Percentiles rank a stretch among this genome's conserved stretches.
Conservation (phyloP, 1,140 invertebrate genomes). For the Heterodera carotae region DNA sequence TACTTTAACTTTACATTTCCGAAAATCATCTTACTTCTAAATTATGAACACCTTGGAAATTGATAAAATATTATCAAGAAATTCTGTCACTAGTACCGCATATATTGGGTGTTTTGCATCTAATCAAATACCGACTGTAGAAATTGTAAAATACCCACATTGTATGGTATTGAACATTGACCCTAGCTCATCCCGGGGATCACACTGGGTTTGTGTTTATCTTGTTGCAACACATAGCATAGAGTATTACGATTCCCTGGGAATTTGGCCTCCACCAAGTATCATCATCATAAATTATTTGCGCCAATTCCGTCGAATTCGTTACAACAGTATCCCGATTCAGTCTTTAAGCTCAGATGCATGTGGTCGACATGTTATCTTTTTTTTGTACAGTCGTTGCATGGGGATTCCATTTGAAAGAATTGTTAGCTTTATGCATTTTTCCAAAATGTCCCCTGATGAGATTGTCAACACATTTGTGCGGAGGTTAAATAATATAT, state of each 20-base stretch:
- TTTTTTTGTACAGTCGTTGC: constrained; percentile 9
- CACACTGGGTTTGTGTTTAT: not conserved
- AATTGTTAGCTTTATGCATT: not conserved
- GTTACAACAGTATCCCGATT: not conserved
- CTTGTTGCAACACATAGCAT: not conserved
- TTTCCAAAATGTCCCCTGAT: not conserved
- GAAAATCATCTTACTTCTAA: not conserved
- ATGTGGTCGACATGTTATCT: constrained; percentile 8
- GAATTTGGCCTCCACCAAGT: not conserved
- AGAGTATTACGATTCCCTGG: constrained; percentile 14
- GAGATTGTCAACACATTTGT: not conserved
- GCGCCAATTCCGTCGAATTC: not conserved
- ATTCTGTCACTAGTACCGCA: not conserved
- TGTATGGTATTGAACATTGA: constrained; percentile 14
- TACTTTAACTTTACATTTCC: not conserved
- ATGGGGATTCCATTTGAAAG: constrained; percentile 3
- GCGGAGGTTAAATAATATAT: not conserved
- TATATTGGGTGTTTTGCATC: constrained; percentile 13
- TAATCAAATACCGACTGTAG: not conserved
- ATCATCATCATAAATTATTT: not conserved
- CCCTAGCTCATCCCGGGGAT: not conserved
- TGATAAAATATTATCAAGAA: not conserved
- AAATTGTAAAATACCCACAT: not conserved
- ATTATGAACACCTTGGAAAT: constrained; percentile 6
- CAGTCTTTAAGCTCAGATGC: not conserved